Conservation (phyloP, 2,888 invertebrate genomes). For the Caenorhabditis angaria region DNA sequence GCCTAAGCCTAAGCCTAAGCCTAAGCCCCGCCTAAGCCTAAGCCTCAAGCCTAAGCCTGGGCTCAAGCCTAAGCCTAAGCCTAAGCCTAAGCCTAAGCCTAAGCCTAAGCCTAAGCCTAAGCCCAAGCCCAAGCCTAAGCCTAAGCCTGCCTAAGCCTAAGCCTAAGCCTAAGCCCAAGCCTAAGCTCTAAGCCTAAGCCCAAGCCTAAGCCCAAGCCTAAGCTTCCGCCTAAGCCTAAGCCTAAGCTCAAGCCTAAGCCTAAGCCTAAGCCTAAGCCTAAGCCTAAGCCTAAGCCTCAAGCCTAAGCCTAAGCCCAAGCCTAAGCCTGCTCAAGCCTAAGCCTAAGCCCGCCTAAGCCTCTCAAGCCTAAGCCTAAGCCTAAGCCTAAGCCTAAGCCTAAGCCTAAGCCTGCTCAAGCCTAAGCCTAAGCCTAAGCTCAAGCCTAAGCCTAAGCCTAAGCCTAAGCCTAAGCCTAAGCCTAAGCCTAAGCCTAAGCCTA, state of each 20-base stretch:
- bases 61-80: slow-evolving; percentile 31
- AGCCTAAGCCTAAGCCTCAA: slow-evolving; percentile 21
- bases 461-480: slow-evolving; percentile 35
- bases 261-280: slow-evolving; percentile 35
- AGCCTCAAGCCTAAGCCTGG: slow-evolving; percentile 36
- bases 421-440: slow-evolving; percentile 43
- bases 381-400: slow-evolving; percentile 24
- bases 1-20: slow-evolving; percentile 45
- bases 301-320: slow-evolving; percentile 38
- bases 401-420: slow-evolving; percentile 39
- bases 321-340: slow-evolving; percentile 44
- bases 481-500: slow-evolving; percentile 40
- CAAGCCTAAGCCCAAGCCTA: slow-evolving; percentile 46
- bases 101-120: slow-evolving; percentile 40
- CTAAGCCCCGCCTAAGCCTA: slow-evolving; percentile 46
- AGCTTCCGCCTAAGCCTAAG: slow-evolving; percentile 29
- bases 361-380: slow-evolving; percentile 38
- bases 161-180: slow-evolving; percentile 45
- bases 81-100: slow-evolving; percentile 33
- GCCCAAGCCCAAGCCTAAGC: slow-evolving; percentile 25
- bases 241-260: slow-evolving; percentile 36
- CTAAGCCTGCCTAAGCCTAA: slow-evolving; percentile 49
- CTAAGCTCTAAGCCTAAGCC: slow-evolving; percentile 48
- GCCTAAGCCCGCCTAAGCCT: too few species aligned
- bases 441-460: slow-evolving; percentile 38